Base-by-base conservation (phyloP, 37 sponge, comb jelly and placozoan genomes). In the Oscarella lobularis region DNA sequence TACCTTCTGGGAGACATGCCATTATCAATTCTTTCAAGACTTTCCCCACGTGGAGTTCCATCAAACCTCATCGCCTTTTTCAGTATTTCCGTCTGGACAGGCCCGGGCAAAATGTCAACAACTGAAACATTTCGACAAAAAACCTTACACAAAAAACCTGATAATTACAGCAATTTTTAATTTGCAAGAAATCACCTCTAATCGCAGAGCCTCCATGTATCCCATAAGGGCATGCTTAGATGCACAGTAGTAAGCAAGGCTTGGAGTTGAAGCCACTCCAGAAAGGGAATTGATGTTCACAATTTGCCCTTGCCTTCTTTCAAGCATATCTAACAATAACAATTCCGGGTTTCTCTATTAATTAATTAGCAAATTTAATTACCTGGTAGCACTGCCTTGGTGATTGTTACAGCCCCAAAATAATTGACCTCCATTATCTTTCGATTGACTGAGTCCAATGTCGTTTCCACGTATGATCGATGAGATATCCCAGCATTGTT, bases 221-320 rank as follows among this genome's bases (percentile, higher is more conserved):
- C 80, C 87, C 69, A 78, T 82, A 4, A 87, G 75, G 6, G 75
- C 88, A 79, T 74, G 78, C 72, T 86, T 86, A 40, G 87, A 14
- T 5, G 82, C 67, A 35, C 67, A 55, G 41, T 87, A 87, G 39
- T 68, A 65, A 31, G 81, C 38, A 6, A 72, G 54, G 27, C 37
- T n/a, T 31, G 77, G 76, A 38, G 39, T 31, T 3, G 76, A 72
- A 1, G 71, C 37, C 36, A 71, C 81, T 3, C 88, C 88, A 20
- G 54, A 32, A 37, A 87, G 39, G 36, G 88, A 87, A 1, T 83
- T 81, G 3, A 87, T 72, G 41, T 79, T 83, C 20, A 83, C 78
- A 40, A 87, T 76, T 67, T 87, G 88, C 32, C 88, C 88, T 65
- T 74, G 40, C 0, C 75, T 77, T 20, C 74, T 39, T 31, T 35